Evolutionary conservation across 2,113 vertebrate genomes (phyloP).

Genomic region (Prunella fulvescens): DNA sequence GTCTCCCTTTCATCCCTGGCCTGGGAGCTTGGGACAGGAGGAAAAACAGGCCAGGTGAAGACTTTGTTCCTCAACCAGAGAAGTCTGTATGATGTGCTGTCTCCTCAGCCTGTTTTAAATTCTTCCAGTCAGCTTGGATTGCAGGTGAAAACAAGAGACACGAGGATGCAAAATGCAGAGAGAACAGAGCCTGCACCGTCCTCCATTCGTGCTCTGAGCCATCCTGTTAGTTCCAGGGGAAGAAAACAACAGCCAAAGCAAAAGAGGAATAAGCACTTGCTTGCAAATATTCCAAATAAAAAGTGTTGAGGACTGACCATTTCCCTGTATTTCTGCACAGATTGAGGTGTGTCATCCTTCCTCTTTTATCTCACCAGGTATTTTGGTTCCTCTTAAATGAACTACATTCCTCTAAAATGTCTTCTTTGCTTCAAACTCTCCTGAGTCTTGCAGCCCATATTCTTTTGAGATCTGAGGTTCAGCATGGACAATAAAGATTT

Average conservation of each 20-base stretch:
- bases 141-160: background rate
- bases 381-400: background rate
- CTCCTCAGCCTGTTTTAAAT: background rate
- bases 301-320: background rate
- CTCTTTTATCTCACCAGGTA: background rate
- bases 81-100: background rate
- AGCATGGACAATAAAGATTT: background rate
- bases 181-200: background rate
- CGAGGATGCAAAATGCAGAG: background rate
- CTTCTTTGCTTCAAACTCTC: background rate
- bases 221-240: background rate
- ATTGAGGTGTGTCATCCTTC: accelerated
- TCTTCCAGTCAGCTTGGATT: background rate
- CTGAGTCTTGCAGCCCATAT: background rate
- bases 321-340: background rate
- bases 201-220: background rate
- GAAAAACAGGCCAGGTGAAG: background rate
- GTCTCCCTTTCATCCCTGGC: background rate
- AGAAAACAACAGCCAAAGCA: background rate
- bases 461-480: background rate
- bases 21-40: background rate
- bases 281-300: background rate
- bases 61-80: background rate
- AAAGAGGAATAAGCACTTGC: background rate
- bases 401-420: background rate